Evolutionary conservation across 2,113 vertebrate species (phyloP).

Genomic region (Calidris pygmaea): DNA sequence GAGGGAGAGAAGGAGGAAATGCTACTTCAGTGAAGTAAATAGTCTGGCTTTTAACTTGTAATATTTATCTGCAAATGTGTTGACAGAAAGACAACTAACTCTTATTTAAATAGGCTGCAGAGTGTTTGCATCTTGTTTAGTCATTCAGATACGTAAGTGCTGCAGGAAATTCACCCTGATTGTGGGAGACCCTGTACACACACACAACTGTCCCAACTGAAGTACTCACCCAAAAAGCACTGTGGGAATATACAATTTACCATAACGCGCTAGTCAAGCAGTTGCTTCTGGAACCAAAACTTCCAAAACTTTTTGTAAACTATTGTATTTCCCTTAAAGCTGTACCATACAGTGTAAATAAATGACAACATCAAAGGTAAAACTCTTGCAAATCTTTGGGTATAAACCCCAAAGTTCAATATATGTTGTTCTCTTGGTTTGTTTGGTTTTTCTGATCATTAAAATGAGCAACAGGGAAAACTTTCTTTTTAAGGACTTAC

Average conservation of each 20-base stretch:
- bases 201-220: not conserved
- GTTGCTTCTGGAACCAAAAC: not conserved
- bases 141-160: not conserved
- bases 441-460: not conserved
- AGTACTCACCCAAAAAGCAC: not conserved
- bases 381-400: not conserved
- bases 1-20: not conserved
- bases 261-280: not conserved
- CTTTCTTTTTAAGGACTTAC: not conserved
- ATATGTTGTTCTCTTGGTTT: not conserved
- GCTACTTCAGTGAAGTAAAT: not conserved
- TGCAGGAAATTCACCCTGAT: slow-evolving; percentile 7
- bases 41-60: not conserved
- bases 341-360: not conserved
- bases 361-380: not conserved
- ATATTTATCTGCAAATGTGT: not conserved
- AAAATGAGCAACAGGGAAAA: not conserved
- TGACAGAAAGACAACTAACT: not conserved
- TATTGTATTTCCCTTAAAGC: not conserved
- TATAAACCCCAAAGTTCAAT: not conserved
- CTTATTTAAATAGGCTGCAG: not conserved
- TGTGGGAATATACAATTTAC: not conserved
- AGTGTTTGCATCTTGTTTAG: not conserved
- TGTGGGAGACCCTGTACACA: not conserved
- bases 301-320: slow-evolving; percentile 65